Percentiles rank a stretch among this genome's conserved stretches.
Evolutionary conservation across 2,888 invertebrate genomes (phyloP).

Genomic region (Pseudolycoriella hygida): DNA sequence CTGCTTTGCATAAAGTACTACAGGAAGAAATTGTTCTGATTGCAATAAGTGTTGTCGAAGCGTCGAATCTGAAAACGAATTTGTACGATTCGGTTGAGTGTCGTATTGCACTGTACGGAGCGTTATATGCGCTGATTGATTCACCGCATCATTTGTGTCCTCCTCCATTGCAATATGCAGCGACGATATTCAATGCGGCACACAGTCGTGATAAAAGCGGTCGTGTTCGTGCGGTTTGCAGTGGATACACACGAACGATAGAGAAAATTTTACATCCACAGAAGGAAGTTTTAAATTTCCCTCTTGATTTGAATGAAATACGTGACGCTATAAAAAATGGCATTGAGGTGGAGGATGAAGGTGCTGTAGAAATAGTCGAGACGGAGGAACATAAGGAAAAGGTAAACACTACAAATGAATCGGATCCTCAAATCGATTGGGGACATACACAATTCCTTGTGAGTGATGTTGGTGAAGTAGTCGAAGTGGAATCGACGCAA

Average conservation of each 20-base stretch:
- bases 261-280: conserved; percentile 20
- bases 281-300: conserved; percentile 18
- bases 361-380: too few relatives aligned
- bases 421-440: too few relatives aligned
- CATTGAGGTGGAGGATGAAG: neutral
- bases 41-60: conserved; percentile 5
- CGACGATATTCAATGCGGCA: conserved; percentile 14
- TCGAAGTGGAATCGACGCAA: too few relatives aligned
- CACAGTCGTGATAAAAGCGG: conserved; percentile 14
- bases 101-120: conserved; percentile 15
- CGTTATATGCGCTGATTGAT: conserved; percentile 12
- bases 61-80: conserved; percentile 7
- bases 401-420: too few relatives aligned
- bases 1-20: conserved; percentile 7
- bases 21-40: conserved; percentile 16
- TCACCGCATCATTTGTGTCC: conserved; percentile 18
- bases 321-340: conserved; percentile 12
- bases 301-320: conserved; percentile 15
- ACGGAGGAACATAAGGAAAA: too few relatives aligned
- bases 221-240: conserved; percentile 13
- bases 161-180: conserved; percentile 16
- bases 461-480: too few relatives aligned
- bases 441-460: too few relatives aligned
- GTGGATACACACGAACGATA: conserved; percentile 12
- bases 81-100: conserved; percentile 11